Evolutionary conservation across 2,113 vertebrate genomes (phyloP), one percentile per base, ranked within the genome.

Genomic region (Corythaixoides concolor): DNA sequence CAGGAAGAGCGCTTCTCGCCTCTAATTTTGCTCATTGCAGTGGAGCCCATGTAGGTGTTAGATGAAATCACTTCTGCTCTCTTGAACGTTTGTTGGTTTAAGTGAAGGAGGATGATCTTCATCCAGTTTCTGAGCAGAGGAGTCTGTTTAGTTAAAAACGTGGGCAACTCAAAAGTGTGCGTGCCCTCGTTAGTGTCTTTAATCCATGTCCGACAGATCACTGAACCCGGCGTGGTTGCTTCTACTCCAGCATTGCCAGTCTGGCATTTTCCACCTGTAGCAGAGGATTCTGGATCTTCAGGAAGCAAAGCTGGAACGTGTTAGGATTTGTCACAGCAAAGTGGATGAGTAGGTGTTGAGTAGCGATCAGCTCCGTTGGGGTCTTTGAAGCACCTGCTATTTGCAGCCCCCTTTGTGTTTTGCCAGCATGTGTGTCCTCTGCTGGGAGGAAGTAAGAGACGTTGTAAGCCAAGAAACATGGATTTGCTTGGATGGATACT

Each of bases 161-260:
- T 1, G 1, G 15, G 5, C 19, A 13, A 3, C 27, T 56, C 21
- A 5, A 9, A 39, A 35, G 30, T 1, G 14, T 24, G 15, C 0
- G 1, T 55, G 18, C 23, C 23, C n/a, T 21, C 1, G 2, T 35
- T 59, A 27, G 63, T n/a, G 6, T 17, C 39, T 50, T 33, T 27
- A 21, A 11, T n/a, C 20, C 18, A 0, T 37, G 64, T 15, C 52
- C 60, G 26, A 2, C 19, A 41, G 50, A 9, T 33, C 14, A 6
- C 39, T 14, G 63, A 59, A 35, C 55, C 74, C 2, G 9, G 10
- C 0, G 0, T 41, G 47, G 60, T 72, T 1, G 0, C 37, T 83
- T 37, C 66, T 78, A 37, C 67, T 80, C 49, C 73, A 41, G 33
- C 8, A 5, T 47, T 32, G 33, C 47, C 32, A 12, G 18, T 26